Evolutionary conservation across 2,888 invertebrate species (phyloP).

Genomic region (Ariolimax columbianus): DNA sequence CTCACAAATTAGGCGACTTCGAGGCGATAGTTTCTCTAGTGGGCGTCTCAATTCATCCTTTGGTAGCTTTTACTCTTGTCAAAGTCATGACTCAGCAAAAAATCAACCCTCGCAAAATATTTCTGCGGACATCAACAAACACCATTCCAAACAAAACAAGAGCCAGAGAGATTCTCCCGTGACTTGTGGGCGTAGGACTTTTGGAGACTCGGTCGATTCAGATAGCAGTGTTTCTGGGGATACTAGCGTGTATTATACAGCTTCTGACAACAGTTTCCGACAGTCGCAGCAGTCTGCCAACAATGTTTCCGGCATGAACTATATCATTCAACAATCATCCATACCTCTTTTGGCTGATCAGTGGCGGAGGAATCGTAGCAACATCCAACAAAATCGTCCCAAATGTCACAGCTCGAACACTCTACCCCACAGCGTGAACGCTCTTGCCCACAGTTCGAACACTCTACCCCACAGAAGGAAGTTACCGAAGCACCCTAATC

Average conservation of each 20-base stretch:
- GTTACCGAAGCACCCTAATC: neutral
- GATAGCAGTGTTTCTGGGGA: conserved; percentile 1
- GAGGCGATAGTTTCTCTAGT: conserved; percentile 8
- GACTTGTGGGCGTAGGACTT: neutral
- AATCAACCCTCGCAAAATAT: neutral
- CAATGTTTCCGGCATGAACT: neutral
- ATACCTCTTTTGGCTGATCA: neutral
- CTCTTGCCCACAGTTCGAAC: neutral
- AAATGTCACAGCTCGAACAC: too few relatives aligned
- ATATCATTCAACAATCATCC: neutral
- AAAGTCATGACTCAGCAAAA: neutral
- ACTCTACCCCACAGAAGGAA: neutral
- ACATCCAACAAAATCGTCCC: neutral
- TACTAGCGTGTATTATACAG: conserved; percentile 18
- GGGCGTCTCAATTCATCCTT: conserved; percentile 22
- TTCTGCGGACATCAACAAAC: too few relatives aligned
- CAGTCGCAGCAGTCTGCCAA: neutral
- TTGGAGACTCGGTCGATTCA: neutral
- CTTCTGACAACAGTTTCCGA: conserved; percentile 8
- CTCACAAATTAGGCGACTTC: neutral
- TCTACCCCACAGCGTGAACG: neutral
- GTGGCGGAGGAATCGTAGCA: neutral
- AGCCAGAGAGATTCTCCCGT: neutral
- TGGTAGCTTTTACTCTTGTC: conserved; percentile 45
- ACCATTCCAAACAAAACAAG: neutral